phyloP scores from a whole-genome alignment of 37 sponge, comb jelly and placozoan species.

The Axinella damicornis region DNA sequence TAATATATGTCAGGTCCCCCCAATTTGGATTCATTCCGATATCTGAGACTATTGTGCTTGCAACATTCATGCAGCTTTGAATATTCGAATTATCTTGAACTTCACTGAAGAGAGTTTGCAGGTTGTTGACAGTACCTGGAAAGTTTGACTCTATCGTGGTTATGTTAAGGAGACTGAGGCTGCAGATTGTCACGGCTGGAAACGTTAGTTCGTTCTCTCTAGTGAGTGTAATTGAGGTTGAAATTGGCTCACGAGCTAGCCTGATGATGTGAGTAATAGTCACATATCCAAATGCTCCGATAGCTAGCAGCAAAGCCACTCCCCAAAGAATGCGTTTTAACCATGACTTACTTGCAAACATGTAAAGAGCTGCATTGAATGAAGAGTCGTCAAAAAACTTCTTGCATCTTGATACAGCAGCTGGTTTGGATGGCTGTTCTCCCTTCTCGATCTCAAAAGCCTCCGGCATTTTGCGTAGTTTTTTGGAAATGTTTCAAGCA shows the following conservation, averaged over 20 bases:
- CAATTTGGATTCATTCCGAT: neutral
- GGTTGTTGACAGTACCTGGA: neutral
- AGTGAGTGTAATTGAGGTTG: conserved; percentile 14
- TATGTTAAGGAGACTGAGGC: conserved; percentile 17
- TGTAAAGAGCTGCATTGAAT: conserved; percentile 22
- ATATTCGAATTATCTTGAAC: neutral
- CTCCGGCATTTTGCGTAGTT: too few relatives aligned
- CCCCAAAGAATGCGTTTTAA: conserved; percentile 11
- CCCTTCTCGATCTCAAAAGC: too few relatives aligned
- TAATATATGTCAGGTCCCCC: neutral
- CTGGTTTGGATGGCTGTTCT: neutral
- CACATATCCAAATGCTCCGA: neutral
- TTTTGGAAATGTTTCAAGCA: too few relatives aligned
- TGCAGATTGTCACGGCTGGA: conserved; percentile 50
- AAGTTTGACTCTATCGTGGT: neutral
- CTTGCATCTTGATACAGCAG: neutral
- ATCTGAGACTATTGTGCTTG: neutral
- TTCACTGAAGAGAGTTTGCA: neutral
- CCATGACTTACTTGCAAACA: conserved; percentile 1
- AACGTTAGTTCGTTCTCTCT: conserved; percentile 4
- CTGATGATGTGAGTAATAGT: neutral
- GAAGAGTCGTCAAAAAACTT: conserved; percentile 24
- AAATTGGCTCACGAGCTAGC: conserved; percentile 13
- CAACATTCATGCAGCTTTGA: neutral
- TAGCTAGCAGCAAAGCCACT: neutral